Base-by-base conservation (phyloP, 2,888 invertebrate species). In the Diarsia mendica region DNA sequence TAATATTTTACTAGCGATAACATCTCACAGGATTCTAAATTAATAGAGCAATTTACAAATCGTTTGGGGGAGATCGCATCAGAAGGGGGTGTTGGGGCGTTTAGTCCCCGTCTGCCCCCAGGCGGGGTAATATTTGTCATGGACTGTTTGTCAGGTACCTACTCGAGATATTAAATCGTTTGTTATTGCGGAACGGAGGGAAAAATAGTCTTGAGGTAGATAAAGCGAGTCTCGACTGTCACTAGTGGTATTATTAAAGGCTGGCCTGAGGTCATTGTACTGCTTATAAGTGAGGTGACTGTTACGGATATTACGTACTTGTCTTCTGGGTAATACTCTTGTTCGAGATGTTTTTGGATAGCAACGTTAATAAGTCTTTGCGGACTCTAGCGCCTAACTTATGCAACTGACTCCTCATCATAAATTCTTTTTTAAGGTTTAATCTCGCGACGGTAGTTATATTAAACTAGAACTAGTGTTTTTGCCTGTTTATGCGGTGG, bases 1-100 rank as follows among this genome's bases (percentile, higher is more conserved):
- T 78, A 86, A 91, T 91, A 92, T 90, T 92, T 92, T 87, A 92
- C 73, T 69, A 33, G 67, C 78, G 92, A 92, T 92, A 92, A 67
- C 80, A 91, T 92, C 91, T 86, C 83, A 83, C 81, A 85, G 87
- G 88, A 82, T 85, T 81, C 81, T 77, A 88, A 91, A 92, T 92
- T 92, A 92, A 92, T 92, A 89, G 90, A 90, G 89, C 89, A 89
- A 91, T 93, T 93, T 91, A 90, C 92, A 92, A 92, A 92, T 92
- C 91, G 89, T 88, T 87, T 83, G 83, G 83, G 86, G 87, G 81
- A 88, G 87, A 88, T 89, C 69, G 66, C 77, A 89, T 90, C 89
- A 66, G 73, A 61, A 68, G 63, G 72, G 60, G 58, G 61, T 28
- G 53, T 65, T 55, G 68, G 65, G 72, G 58, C 71, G 65, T 63